Percentiles rank a stretch among this genome's conserved stretches.
These are phyloP conservation scores for Drosophila mayri DNA, from an alignment of 1,140 invertebrate species.

Conservation along the genomic window DNA sequence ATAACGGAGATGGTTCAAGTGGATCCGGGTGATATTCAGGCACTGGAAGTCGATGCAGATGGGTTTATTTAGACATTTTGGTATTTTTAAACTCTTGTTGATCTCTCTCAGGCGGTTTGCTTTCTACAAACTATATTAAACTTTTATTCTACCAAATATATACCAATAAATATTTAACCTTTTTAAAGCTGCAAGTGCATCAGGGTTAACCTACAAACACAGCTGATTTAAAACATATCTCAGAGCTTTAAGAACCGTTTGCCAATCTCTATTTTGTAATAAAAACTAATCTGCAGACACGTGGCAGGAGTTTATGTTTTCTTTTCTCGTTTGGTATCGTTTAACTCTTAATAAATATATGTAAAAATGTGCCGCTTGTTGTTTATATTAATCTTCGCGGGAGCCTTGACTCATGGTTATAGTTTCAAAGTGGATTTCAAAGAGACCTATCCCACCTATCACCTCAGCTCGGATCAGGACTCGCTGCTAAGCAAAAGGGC, in stretches of 20 bases:
- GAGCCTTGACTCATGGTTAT: background rate
- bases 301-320: slow-evolving; percentile 41
- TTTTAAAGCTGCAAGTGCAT: background rate
- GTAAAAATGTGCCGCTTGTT: slow-evolving; percentile 43
- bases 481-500: slow-evolving; percentile 60
- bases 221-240: slow-evolving; percentile 10
- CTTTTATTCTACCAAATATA: background rate
- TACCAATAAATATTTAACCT: background rate
- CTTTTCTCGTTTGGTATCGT: slow-evolving; percentile 29
- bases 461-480: slow-evolving; percentile 43
- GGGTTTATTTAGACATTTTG: slow-evolving; percentile 51
- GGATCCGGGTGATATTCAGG: background rate
- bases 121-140: background rate
- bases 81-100: background rate
- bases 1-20: slow-evolving; percentile 14
- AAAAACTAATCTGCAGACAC: slow-evolving; percentile 13
- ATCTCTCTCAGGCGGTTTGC: background rate
- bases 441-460: slow-evolving; percentile 54
- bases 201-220: background rate
- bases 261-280: slow-evolving; percentile 5
- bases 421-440: slow-evolving; percentile 55
- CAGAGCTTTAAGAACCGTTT: slow-evolving; percentile 52
- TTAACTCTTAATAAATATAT: slow-evolving; percentile 34
- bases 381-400: slow-evolving; percentile 47
- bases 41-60: slow-evolving; percentile 40